phyloP scores from a whole-genome alignment of 1,140 invertebrate species.

The Drosophila hydei region DNA sequence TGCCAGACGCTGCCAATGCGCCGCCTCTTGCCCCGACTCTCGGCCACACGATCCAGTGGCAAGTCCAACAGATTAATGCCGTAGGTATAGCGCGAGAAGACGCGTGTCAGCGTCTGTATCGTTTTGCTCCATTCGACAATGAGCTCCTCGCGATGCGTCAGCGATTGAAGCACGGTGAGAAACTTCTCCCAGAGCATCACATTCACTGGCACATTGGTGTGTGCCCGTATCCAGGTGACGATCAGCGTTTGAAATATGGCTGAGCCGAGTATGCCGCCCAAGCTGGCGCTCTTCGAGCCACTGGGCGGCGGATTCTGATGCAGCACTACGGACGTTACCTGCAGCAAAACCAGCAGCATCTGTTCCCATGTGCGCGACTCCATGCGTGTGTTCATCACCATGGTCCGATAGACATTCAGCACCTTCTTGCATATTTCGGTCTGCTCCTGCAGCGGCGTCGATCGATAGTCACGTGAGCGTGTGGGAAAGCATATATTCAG shows the following conservation, averaged over 20 bases:
- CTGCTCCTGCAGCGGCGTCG: constrained; percentile 92
- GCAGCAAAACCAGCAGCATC: constrained; percentile 92
- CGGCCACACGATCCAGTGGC: constrained; percentile 92
- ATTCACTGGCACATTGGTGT: constrained; percentile 95
- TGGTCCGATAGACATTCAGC: constrained; percentile 97
- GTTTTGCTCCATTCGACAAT: constrained; percentile 99
- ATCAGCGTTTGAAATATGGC: constrained; percentile 98
- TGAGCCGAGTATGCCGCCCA: constrained; percentile 89
- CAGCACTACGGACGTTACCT: constrained; percentile 96
- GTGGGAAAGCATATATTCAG: constrained; percentile 83
- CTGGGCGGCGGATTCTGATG: constrained; percentile 88
- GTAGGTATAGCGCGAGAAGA: constrained; percentile 96
- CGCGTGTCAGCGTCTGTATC: constrained; percentile 96
- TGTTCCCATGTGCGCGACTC: constrained; percentile 97
- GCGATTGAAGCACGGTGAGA: constrained; percentile 92
- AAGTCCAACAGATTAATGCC: constrained; percentile 95
- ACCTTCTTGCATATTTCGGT: constrained; percentile 98
- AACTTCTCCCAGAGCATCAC: constrained; percentile 97
- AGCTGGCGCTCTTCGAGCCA: constrained; percentile 83
- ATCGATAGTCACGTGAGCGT: constrained; percentile 81
- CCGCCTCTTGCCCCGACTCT: constrained; percentile 91
- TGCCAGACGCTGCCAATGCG: constrained; percentile 85
- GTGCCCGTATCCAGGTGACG: constrained; percentile 99
- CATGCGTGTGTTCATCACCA: constrained; percentile 98
- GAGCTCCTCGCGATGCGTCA: constrained; percentile 97